Percentiles rank a stretch among this genome's conserved stretches.
phyloP scores from a whole-genome alignment of 2,113 vertebrate genomes.

The Psephotus haematonotus region DNA sequence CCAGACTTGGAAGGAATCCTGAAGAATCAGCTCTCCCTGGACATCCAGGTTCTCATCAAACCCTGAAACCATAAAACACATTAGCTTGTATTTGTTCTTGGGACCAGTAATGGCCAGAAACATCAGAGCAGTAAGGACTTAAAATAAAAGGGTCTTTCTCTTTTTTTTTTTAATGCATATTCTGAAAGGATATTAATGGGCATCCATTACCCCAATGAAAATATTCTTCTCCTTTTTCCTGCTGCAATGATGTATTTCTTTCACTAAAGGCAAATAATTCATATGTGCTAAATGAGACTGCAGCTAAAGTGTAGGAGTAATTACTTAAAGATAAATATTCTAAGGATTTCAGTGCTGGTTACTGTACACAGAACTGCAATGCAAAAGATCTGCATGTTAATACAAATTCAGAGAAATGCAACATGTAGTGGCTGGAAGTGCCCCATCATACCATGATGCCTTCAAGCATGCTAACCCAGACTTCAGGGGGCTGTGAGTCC shows the following conservation, averaged over 20 bases:
- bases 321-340: not conserved
- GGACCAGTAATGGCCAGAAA: not conserved
- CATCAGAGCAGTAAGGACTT: not conserved
- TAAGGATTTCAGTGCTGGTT: not conserved
- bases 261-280: not conserved
- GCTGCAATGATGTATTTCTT: not conserved
- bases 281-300: not conserved
- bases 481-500: not conserved
- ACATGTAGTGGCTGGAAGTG: not conserved
- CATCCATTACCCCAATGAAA: not conserved
- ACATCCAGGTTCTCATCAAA: conserved; percentile 97
- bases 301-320: not conserved
- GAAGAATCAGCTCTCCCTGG: conserved; percentile 96
- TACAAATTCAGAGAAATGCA: not conserved
- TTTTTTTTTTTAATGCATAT: not conserved
- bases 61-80: conserved; percentile 76
- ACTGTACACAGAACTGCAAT: not conserved
- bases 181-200: not conserved
- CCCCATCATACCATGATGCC: not conserved
- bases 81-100: not conserved
- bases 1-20: conserved; percentile 99
- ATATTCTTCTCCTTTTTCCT: not conserved
- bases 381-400: not conserved
- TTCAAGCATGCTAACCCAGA: not conserved
- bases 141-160: not conserved